Percentiles rank a stretch among this genome's conserved stretches.
phyloP scores from a whole-genome alignment of 2,888 invertebrate species.

The Achlya flavicornis region DNA sequence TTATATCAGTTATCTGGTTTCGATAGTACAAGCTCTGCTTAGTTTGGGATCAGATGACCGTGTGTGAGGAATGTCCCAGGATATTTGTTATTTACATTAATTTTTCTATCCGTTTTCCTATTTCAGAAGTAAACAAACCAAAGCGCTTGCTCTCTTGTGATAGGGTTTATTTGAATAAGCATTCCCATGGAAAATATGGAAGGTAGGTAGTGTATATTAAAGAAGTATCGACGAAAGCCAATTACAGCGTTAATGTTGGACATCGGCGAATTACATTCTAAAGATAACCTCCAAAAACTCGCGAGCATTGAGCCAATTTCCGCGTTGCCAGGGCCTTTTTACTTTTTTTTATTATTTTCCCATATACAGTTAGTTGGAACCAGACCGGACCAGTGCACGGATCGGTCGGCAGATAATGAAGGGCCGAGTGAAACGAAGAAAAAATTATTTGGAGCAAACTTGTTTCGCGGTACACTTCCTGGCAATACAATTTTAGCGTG shows the following conservation, averaged over 20 bases:
- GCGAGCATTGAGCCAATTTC: slow-evolving; percentile 17
- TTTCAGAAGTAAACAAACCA: no score
- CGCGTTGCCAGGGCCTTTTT: slow-evolving; percentile 15
- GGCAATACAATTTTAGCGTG: slow-evolving; percentile 5
- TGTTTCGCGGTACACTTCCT: slow-evolving; percentile 9
- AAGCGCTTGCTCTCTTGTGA: no score
- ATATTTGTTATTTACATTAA: no score
- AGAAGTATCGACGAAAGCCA: background rate
- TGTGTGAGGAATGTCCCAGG: no score
- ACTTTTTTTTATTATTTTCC: slow-evolving; percentile 15
- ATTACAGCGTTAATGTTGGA: slow-evolving; percentile 3
- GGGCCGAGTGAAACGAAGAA: slow-evolving; percentile 18
- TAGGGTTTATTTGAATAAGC: no score
- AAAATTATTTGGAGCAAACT: slow-evolving; percentile 14
- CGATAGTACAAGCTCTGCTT: no score
- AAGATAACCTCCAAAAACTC: slow-evolving; percentile 9
- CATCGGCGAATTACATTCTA: slow-evolving; percentile 3
- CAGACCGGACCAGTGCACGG: slow-evolving; percentile 23
- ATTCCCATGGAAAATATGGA: no score
- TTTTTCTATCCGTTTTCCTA: no score
- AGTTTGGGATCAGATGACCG: no score
- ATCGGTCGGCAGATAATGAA: slow-evolving; percentile 28
- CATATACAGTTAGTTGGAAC: slow-evolving; percentile 25
- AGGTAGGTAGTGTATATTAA: background rate
- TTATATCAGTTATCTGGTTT: no score